Base-by-base conservation (phyloP, 2,797 vertebrate genomes). In the Sebastes trivittatus region DNA sequence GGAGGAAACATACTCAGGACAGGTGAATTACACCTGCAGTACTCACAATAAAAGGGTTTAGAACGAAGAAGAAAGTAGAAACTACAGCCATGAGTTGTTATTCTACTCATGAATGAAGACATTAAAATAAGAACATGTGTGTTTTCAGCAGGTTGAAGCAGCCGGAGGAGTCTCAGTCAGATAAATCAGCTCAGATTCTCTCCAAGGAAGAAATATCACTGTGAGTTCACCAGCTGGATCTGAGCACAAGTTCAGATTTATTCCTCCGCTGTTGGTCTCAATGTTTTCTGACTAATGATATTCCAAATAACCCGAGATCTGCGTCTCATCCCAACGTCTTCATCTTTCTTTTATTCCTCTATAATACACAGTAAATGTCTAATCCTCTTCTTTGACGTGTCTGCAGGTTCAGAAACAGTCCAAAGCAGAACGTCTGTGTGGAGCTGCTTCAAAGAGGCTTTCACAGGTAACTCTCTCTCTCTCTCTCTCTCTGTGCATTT, bases 341-440 rank as follows among this genome's bases (percentile, higher is more conserved):
- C 30, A 2, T 63, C 3, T 11, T 16, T 1, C 4, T 18, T 18
- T 7, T n/a, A 20, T 4, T 52, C 49, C 2, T n/a, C 20, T 7
- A 9, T 9, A 32, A 32, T 32, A 0, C 32, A 32, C 8, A 34
- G 32, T 34, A 34, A 34, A 34, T 34, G 32, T 34, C 32, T 10
- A 34, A 34, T 34, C 32, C 32, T 34, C 32, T 34, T 34, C 32
- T 34, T 34, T 34, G 32, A 1, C 32, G 32, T 52, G 61, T 92
- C 84, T 87, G 42, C 93, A 98, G 98, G 77, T 94, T 94, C 92
- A 95, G 94, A 87, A 96, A 96, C 93, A 94, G 95, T 1, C 93
- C 94, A 62, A 96, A 94, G 91, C 97, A 98, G 83, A 97, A 92
- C 88, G 83, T 97, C 86, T 98, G 97, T 70, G 95, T 97, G 93